Base-by-base conservation (phyloP, 2,888 invertebrate species). In the Drosophila differens region DNA sequence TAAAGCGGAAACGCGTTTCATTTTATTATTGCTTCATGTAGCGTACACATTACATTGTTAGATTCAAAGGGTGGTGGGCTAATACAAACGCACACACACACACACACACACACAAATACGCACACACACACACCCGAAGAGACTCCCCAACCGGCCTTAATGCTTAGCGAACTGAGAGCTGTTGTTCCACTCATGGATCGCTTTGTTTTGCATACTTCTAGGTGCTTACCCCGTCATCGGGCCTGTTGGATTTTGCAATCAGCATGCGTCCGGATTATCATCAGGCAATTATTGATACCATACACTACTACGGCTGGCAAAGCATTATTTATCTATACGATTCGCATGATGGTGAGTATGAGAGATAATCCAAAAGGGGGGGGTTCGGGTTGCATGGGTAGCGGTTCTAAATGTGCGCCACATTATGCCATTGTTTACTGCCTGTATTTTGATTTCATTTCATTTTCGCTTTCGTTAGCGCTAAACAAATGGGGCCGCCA, bases 181-280 rank as follows among this genome's bases (percentile, higher is more conserved):
- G 58, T 44, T 68, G 69, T 55, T 58, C 41, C 76, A 79, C 75
- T 79, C 72, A 76, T 79, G 62, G 47, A 57, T 53, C 80, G 76
- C 72, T 72, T 78, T 76, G 79, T 76, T 90, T 83, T 85, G 83
- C 89, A 79, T 87, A 85, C 90, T 87, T 92, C 68, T 93, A 97
- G 97, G 97, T 97, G 54, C 95, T 97, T 74, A 96, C 97, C 16
- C 97, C 97, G 39, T 97, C 97, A 25, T 97, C 97, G 3, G 97
- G 97, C n/a, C 95, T 97, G 86, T 95, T 97, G 89, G 97, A 98
- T 94, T 97, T 97, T 92, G 98, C 98, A 62, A 96, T 98, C 91
- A 97, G 97, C 93, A 97, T 99, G 96, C 95, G 98, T 76, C 99
- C 99, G 47, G 97, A 99, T 94, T 98, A 98, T 94, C 98, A 98